These are phyloP conservation scores for Ricordea florida DNA, from an alignment of 92 coral and sea anemone species.

Conservation along the genomic window DNA sequence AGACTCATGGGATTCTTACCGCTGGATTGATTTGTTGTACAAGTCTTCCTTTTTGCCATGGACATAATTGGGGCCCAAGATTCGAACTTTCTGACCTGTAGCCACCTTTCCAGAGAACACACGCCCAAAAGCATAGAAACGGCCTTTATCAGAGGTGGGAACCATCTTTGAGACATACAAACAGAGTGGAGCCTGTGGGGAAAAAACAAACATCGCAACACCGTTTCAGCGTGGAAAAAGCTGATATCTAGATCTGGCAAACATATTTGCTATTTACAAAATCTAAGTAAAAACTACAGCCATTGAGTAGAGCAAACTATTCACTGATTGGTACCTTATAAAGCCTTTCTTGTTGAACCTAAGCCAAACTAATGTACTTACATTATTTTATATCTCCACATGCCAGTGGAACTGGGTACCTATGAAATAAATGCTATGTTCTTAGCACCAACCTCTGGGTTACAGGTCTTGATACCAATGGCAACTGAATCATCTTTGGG, in stretches of 20 bases:
- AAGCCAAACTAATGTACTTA: too few relatives aligned
- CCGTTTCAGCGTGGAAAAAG: neutral
- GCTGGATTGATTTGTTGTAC: constrained; percentile 84
- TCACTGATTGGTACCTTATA: too few relatives aligned
- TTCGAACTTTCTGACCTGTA: constrained; percentile 94
- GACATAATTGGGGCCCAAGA: constrained; percentile 94
- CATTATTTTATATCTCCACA: too few relatives aligned
- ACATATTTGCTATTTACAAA: too few relatives aligned
- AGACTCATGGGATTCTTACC: constrained; percentile 41
- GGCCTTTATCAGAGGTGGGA: constrained; percentile 96
- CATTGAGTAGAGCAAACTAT: too few relatives aligned
- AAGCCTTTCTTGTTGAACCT: too few relatives aligned
- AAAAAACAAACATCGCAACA: neutral
- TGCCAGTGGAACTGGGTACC: too few relatives aligned
- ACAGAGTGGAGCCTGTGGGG: constrained; percentile 80
- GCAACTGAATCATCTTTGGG: constrained; percentile 95
- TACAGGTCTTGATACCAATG: constrained; percentile 81
- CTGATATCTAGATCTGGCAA: too few relatives aligned
- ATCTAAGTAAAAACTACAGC: too few relatives aligned
- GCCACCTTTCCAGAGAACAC: constrained; percentile 91
- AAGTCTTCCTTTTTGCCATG: constrained; percentile 99
- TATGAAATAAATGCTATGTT: too few relatives aligned
- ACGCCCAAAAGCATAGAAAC: constrained; percentile 99
- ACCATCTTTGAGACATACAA: constrained; percentile 98
- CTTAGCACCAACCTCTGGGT: constrained; percentile 76